Conservation (phyloP, 92 coral and sea anemone genomes). For the Zoanthus sociatus region DNA sequence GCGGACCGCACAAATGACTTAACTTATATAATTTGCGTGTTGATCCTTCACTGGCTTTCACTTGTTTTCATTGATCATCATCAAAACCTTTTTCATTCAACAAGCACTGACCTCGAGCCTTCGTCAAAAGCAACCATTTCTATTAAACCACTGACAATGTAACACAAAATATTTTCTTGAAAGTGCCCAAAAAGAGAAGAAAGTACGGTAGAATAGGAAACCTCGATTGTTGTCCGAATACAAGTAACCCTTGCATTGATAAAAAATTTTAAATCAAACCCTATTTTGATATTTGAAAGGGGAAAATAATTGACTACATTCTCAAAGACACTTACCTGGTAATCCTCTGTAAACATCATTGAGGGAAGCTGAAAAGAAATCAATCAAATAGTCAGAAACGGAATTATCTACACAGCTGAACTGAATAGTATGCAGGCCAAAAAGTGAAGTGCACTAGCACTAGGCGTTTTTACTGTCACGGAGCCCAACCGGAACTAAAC, state of each 20-base stretch:
- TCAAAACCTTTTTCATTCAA: neutral
- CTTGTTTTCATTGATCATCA: neutral
- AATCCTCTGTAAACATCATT: conserved; percentile 96
- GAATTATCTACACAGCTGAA: neutral
- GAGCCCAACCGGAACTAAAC: no score
- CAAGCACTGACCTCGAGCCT: neutral
- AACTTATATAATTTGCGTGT: neutral
- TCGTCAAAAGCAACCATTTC: neutral
- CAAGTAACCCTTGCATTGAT: no score
- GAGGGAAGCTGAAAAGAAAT: conserved; percentile 80
- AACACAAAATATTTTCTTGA: neutral
- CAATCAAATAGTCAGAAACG: neutral
- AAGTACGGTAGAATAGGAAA: neutral
- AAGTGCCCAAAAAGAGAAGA: conserved; percentile 3
- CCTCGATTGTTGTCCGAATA: no score
- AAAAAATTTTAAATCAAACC: no score
- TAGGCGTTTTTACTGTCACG: no score
- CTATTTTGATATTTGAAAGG: no score
- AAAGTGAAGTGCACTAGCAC: no score
- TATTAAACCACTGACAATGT: neutral
- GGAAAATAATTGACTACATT: no score
- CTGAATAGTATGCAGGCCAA: no score
- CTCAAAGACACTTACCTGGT: conserved; percentile 73
- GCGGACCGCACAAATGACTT: neutral
- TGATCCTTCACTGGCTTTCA: neutral